Evolutionary conservation across 2,888 invertebrate genomes (phyloP).

Genomic region (Caenorhabditis wallacei): DNA sequence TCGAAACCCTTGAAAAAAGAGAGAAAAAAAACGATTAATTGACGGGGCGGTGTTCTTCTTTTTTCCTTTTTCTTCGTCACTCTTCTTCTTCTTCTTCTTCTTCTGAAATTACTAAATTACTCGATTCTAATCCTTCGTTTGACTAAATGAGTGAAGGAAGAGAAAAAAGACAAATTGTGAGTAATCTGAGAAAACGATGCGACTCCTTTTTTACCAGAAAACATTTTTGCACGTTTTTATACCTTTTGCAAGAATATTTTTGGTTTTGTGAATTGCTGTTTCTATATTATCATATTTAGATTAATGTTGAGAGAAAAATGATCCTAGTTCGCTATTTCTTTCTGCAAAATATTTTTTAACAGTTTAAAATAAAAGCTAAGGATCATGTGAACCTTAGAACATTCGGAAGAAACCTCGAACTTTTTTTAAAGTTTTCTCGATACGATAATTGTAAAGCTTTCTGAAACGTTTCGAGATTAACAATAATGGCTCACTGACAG

Average conservation of each 20-base stretch:
- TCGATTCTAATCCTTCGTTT: constrained; percentile 28
- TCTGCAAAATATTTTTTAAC: too few relatives aligned
- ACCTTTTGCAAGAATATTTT: background rate
- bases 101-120: constrained; percentile 40
- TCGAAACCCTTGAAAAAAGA: constrained; percentile 1
- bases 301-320: too few relatives aligned
- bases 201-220: background rate
- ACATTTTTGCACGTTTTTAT: constrained; percentile 13
- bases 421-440: too few relatives aligned
- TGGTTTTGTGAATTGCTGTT: too few relatives aligned
- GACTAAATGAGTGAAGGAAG: background rate
- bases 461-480: too few relatives aligned
- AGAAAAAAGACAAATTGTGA: background rate
- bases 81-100: background rate
- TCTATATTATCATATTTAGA: too few relatives aligned
- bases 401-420: too few relatives aligned
- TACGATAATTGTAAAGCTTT: too few relatives aligned
- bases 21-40: constrained; percentile 11
- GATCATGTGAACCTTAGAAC: too few relatives aligned
- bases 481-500: too few relatives aligned
- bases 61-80: background rate
- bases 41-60: constrained; percentile 16
- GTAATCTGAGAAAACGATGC: constrained; percentile 5
- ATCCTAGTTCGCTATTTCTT: too few relatives aligned
- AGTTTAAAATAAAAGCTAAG: too few relatives aligned